Conservation (phyloP, 2,888 invertebrate genomes). For the Dasypogon diadema region DNA sequence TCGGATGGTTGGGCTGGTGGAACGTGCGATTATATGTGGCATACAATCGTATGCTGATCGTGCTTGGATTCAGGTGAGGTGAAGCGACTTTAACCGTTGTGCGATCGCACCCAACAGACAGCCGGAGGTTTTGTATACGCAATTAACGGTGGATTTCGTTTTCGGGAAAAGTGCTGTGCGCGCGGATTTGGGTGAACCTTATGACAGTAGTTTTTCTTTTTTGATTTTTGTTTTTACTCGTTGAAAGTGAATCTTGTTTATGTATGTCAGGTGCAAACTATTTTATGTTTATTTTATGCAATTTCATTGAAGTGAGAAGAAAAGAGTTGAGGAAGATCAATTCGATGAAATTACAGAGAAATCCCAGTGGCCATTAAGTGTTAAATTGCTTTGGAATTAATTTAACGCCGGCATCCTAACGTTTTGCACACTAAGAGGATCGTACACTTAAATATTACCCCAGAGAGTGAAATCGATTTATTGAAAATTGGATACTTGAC, state of each 20-base stretch:
- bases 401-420: constrained; percentile 17
- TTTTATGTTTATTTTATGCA: constrained; percentile 8
- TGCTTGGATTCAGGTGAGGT: neutral
- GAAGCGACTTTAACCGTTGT: constrained; percentile 10
- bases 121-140: constrained; percentile 4
- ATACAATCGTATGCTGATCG: neutral
- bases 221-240: neutral
- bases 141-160: constrained; percentile 2
- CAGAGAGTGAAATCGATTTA: constrained; percentile 29
- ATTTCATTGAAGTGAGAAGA: constrained; percentile 3
- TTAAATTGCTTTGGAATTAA: constrained; percentile 5
- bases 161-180: neutral
- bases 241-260: constrained; percentile 37
- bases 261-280: neutral
- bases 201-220: too few species aligned
- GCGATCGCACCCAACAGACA: neutral
- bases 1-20: constrained; percentile 26
- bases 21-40: constrained; percentile 24
- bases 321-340: constrained; percentile 7
- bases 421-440: neutral
- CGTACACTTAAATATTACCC: constrained; percentile 13
- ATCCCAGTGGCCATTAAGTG: constrained; percentile 3
- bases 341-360: constrained; percentile 13
- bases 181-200: constrained; percentile 1
- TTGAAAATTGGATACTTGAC: constrained; percentile 26